Conservation (phyloP, 2,113 vertebrate species). For the Rhegmatorhina hoffmannsi region DNA sequence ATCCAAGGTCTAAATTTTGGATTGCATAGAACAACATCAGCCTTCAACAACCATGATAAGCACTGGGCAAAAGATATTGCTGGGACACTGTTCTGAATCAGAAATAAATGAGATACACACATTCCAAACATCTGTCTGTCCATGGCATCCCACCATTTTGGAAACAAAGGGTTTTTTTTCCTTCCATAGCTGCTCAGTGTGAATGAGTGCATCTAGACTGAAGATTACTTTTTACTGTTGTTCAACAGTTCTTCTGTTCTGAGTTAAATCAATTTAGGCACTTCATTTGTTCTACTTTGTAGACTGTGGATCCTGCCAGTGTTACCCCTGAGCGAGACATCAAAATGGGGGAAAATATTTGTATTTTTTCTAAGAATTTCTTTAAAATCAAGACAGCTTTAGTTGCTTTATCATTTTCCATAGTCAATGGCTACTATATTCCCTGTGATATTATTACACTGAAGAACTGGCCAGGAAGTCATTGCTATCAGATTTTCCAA, state of each 20-base stretch:
- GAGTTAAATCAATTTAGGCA: neutral
- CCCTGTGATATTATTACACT: neutral
- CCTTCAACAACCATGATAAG: neutral
- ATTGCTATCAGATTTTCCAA: neutral
- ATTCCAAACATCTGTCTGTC: neutral
- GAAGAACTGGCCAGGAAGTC: neutral
- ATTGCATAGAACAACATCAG: neutral
- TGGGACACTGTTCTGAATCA: neutral
- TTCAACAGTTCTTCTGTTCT: neutral
- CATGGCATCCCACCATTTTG: neutral
- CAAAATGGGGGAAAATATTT: neutral
- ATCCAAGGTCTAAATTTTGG: neutral
- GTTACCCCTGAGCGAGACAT: rapidly evolving
- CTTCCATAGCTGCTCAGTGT: neutral
- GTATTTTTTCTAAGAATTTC: neutral
- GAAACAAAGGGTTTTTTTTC: neutral
- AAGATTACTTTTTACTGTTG: neutral
- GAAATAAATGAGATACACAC: neutral
- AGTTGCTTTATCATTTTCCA: neutral
- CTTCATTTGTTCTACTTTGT: neutral
- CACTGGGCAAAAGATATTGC: rapidly evolving
- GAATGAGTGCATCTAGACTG: neutral
- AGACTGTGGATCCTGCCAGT: neutral
- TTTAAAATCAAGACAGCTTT: neutral
- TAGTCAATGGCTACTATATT: neutral